A percentile compares a stretch with the other conserved stretches of the same genome.
phyloP scores from a whole-genome alignment of 2,888 invertebrate species.

The Aspidapion aeneum region DNA sequence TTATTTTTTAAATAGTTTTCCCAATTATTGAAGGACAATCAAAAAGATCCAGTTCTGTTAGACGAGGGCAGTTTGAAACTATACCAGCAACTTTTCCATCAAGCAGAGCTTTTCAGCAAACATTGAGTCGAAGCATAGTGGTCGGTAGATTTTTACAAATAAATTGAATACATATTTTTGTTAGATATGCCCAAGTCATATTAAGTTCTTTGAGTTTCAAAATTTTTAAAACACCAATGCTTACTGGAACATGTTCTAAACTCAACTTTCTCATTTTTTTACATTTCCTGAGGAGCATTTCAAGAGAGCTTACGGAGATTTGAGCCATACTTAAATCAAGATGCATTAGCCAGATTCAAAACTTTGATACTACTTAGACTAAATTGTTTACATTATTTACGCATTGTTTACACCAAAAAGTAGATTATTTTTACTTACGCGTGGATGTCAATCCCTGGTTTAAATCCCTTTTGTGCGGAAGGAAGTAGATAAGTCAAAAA shows the following conservation, averaged over 20 bases:
- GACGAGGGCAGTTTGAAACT: slow-evolving; percentile 61
- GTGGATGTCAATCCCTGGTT: no score
- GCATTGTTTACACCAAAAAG: no score
- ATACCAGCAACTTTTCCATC: slow-evolving; percentile 68
- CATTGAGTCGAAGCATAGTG: slow-evolving; percentile 68
- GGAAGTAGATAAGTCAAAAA: no score
- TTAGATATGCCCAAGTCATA: slow-evolving; percentile 76
- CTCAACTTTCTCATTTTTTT: slow-evolving; percentile 75
- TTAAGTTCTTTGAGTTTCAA: slow-evolving; percentile 72
- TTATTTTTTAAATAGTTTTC: slow-evolving; percentile 55
- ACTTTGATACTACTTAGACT: no score
- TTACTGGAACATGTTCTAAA: slow-evolving; percentile 71
- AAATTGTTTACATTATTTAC: no score
- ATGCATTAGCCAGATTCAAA: slow-evolving; percentile 67
- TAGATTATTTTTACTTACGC: no score
- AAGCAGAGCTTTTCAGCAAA: slow-evolving; percentile 70
- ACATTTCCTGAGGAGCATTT: slow-evolving; percentile 61
- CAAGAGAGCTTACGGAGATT: slow-evolving; percentile 57
- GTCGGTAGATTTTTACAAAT: slow-evolving; percentile 61
- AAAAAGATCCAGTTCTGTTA: slow-evolving; percentile 84
- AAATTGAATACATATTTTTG: slow-evolving; percentile 56
- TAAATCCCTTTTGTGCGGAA: no score
- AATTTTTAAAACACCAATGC: slow-evolving; percentile 60
- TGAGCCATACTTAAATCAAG: slow-evolving; percentile 82
- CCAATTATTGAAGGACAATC: slow-evolving; percentile 75